Conservation (phyloP, 2,797 vertebrate species). For the Thaleichthys pacificus region DNA sequence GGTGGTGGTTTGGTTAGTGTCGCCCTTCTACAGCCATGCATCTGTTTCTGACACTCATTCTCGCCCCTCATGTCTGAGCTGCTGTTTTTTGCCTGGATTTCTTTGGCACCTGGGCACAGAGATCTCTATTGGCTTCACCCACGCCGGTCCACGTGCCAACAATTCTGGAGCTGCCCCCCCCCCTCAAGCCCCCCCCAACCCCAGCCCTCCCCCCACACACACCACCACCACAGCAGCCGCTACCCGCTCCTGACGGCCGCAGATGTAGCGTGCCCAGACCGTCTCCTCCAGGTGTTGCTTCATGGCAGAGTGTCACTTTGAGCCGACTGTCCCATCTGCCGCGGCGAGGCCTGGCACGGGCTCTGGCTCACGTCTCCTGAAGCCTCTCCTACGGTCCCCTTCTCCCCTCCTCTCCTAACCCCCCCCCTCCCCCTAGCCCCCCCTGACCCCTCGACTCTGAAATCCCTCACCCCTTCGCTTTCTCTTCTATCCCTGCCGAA, state of each 20-base stretch:
- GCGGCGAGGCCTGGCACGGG: slow-evolving; percentile 22
- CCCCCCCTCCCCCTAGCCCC: not conserved
- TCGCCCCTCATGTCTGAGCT: not conserved
- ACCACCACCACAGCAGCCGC: slow-evolving; percentile 10
- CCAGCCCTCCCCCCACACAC: not conserved
- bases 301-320: slow-evolving; percentile 76
- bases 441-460: not conserved
- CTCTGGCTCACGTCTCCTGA: not conserved
- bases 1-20: too few species aligned
- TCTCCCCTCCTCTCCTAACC: not conserved
- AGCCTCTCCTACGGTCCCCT: slow-evolving; percentile 12
- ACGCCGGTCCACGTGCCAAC: slow-evolving; percentile 60
- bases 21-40: not conserved
- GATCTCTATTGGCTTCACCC: slow-evolving; percentile 65
- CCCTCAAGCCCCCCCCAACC: not conserved
- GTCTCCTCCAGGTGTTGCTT: slow-evolving; percentile 78
- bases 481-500: not conserved
- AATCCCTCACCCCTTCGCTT: not conserved
- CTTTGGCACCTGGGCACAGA: slow-evolving; percentile 55
- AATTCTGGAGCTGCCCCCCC: slow-evolving; percentile 55
- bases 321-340: slow-evolving; percentile 76
- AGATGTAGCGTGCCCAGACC: slow-evolving; percentile 75
- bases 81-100: slow-evolving; percentile 10
- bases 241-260: slow-evolving; percentile 65
- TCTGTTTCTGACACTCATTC: not conserved